Evolutionary conservation across 1,140 invertebrate species (phyloP), one percentile per base, ranked within the genome.

Genomic region (Cepaea nemoralis): DNA sequence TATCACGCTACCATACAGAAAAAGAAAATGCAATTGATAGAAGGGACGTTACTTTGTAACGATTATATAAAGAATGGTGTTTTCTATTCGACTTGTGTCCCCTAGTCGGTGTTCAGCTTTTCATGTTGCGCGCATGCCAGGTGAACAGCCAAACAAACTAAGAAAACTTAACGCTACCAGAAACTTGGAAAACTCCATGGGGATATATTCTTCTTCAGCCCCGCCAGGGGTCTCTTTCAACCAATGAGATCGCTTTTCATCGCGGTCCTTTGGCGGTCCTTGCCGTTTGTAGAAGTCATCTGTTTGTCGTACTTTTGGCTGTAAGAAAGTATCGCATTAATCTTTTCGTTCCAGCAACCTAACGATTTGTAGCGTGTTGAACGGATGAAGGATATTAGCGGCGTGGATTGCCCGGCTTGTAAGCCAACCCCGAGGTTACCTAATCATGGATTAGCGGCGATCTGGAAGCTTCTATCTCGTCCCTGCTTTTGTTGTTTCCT

Each of bases 201-300:
- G 42, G 35, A 33, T 39, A 48, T 42, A 37, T 74, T 8, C 42
- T 74, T 45, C 42, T 14, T n/a, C 71, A 48, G 42, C 71, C 48
- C 71, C 42, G 71, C 71, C 40, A 74, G 71, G 71, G 39, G 71
- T 74, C 71, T 31, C 48, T 74, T 74, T 48, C 71, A 42, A 74
- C 71, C 71, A 74, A 74, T 74, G 37, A 74, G 71, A 45, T 74
- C 37, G 42, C 39, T 74, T 74, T 74, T 74, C 71, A 74, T 33
- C 31, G 27, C n/a, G 71, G 71, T 74, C 71, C 42, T 74, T 74
- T 45, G 71, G 71, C 71, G 71, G 71, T 74, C 71, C 71, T 48
- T 27, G 42, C 71, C 42, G 71, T 48, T 33, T 16, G 39, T 33
- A n/a, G 71, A 45, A 74, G 71, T 48, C 71, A 45, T 45, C 71